Conservation (phyloP, 2,113 vertebrate species). For the Hippocampus barbouri region DNA sequence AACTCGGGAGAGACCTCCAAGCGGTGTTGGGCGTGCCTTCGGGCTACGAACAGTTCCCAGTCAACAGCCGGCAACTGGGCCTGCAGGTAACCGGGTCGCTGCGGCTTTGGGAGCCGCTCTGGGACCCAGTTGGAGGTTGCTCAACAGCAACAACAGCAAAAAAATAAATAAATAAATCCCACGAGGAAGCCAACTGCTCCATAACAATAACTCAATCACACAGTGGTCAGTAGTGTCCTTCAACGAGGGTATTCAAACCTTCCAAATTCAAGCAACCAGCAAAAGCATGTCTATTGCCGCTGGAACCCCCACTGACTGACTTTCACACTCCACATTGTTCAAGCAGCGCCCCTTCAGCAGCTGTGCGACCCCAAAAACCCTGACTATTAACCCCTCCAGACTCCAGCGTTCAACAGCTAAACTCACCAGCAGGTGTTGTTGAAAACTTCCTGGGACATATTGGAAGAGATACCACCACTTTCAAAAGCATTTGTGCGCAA, state of each 20-base stretch:
- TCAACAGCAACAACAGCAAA: slow-evolving; percentile 1
- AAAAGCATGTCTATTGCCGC: background rate
- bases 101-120: no score
- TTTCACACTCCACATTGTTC: background rate
- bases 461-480: background rate
- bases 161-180: background rate
- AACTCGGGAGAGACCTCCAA: no score
- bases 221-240: background rate
- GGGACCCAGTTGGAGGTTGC: no score
- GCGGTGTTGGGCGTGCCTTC: no score
- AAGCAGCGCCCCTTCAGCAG: slow-evolving; percentile 26
- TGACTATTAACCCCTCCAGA: slow-evolving; percentile 22
- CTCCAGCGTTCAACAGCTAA: slow-evolving; percentile 23
- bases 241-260: background rate
- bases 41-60: no score
- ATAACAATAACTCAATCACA: background rate
- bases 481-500: background rate
- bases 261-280: background rate
- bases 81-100: no score
- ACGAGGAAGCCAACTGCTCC: background rate
- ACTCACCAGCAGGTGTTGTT: slow-evolving; percentile 44
- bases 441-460: background rate
- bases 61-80: no score
- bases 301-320: background rate
- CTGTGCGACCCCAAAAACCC: slow-evolving; percentile 44